phyloP scores from a whole-genome alignment of 2,888 invertebrate species.

The Bembecia ichneumoniformis region DNA sequence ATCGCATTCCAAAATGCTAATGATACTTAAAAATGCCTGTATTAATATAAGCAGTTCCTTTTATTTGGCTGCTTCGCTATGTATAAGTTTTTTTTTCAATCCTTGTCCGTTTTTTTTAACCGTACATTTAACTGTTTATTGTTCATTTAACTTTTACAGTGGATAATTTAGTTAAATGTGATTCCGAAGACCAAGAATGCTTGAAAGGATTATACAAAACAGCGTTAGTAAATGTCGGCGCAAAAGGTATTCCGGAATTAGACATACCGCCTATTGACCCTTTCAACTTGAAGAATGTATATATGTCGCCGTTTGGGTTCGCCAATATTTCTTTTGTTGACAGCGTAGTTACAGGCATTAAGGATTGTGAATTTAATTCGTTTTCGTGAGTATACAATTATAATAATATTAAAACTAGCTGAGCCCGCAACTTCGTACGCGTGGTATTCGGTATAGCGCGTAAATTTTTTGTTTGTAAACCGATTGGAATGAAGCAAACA shows the following conservation, averaged over 20 bases:
- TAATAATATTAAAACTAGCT: no score
- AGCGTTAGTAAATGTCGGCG: constrained; percentile 17
- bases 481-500: no score
- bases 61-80: no score
- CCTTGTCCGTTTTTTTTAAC: no score
- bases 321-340: constrained; percentile 25
- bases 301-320: constrained; percentile 19
- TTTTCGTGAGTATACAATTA: constrained; percentile 19
- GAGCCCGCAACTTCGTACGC: no score
- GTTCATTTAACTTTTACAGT: constrained; percentile 20
- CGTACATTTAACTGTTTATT: no score
- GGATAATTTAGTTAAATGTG: constrained; percentile 27
- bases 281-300: constrained; percentile 19
- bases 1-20: no score
- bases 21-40: no score
- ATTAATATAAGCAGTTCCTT: no score
- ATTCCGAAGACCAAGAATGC: constrained; percentile 25
- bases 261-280: constrained; percentile 33
- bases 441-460: no score
- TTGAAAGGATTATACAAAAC: constrained; percentile 17
- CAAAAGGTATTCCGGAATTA: constrained; percentile 24
- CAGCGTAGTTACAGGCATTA: constrained; percentile 28
- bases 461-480: no score
- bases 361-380: constrained; percentile 25
- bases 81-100: no score